Conservation (phyloP, 2,888 invertebrate species). For the Chrysomela aeneicollis region DNA sequence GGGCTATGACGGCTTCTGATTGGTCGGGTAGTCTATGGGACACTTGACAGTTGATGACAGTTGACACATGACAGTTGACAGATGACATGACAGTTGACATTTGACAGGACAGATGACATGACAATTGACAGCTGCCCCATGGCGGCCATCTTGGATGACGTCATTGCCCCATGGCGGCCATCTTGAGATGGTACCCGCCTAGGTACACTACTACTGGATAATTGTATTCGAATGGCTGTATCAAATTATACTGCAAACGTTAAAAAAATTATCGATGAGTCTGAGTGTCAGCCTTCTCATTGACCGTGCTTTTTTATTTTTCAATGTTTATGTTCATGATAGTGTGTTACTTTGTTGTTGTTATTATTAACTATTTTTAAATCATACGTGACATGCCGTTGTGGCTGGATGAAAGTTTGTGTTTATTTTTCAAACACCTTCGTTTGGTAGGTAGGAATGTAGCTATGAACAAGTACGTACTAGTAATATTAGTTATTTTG, state of each 20-base stretch:
- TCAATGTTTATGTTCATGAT: conserved; percentile 8
- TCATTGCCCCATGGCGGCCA: too few species aligned
- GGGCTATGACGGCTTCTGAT: too few species aligned
- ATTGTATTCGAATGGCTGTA: conserved; percentile 19
- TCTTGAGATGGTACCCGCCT: too few species aligned
- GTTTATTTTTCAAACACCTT: too few species aligned
- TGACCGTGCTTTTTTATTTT: conserved; percentile 12
- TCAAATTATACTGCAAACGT: conserved; percentile 21
- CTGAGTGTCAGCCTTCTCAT: conserved; percentile 16
- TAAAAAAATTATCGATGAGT: conserved; percentile 20
- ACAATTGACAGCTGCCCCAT: too few species aligned
- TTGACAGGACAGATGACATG: too few species aligned
- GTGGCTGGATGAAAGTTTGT: conserved; percentile 8
- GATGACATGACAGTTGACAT: too few species aligned
- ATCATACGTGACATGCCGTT: conserved; percentile 6
- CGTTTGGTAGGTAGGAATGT: conserved; percentile 16
- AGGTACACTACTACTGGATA: too few species aligned
- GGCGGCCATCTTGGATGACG: too few species aligned
- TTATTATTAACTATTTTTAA: conserved; percentile 7
- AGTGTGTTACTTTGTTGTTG: conserved; percentile 4
- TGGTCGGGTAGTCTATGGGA: too few species aligned
- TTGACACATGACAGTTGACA: too few species aligned
- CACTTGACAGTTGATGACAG: too few species aligned
- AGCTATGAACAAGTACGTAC: conserved; percentile 15
- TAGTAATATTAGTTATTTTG: conserved; percentile 8